Evolutionary conservation across 2,888 invertebrate species (phyloP), one percentile per base, ranked within the genome.

Genomic region (Chloromyia formosa): DNA sequence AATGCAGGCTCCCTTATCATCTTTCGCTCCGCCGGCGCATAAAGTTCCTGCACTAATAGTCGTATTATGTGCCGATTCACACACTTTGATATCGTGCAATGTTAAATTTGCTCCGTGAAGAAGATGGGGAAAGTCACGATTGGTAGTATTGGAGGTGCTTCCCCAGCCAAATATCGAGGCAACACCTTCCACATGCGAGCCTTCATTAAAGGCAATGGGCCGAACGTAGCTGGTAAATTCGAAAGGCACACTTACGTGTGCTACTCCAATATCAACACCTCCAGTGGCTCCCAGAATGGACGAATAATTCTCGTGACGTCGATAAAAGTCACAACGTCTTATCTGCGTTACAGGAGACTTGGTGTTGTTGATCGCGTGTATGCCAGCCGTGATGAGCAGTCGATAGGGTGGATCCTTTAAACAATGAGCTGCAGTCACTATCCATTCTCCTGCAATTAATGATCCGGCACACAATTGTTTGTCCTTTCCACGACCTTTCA

Each of bases 351-450:
- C 27, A 1, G 64, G 45, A 9, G 73, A 54, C 1, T 73, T 40
- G 14, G 64, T 60, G 12, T 75, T 35, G 16, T 72, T 58, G 16
- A 54, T 54, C 56, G 75, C 35, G n/a, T 77, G 75, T 22, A 66
- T 60, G 3, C 78, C 78, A 40, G 75, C 75, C 1, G 53, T 68
- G 10, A 71, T 42, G 40, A 74, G 18, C 18, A 78, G 58, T 18
- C 74, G 72, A 22, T 56, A 62, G 16, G 76, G 60, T 7, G 69
- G 66, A 5, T 75, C 45, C 42, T 58, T 40, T 10, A 78, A 53
- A 66, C 78, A 78, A 66, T 78, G 78, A 12, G 77, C 78, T 4
- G 78, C 78, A 10, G 77, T 78, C 22, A 78, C 20, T n/a, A 78
- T 68, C 77, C 78, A 78, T 18, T 66, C 62, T 23, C 61, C 45